Evolutionary conservation across 2,113 vertebrate species (phyloP), one percentile per base, ranked within the genome.

Genomic region (Coptodon rendalli): DNA sequence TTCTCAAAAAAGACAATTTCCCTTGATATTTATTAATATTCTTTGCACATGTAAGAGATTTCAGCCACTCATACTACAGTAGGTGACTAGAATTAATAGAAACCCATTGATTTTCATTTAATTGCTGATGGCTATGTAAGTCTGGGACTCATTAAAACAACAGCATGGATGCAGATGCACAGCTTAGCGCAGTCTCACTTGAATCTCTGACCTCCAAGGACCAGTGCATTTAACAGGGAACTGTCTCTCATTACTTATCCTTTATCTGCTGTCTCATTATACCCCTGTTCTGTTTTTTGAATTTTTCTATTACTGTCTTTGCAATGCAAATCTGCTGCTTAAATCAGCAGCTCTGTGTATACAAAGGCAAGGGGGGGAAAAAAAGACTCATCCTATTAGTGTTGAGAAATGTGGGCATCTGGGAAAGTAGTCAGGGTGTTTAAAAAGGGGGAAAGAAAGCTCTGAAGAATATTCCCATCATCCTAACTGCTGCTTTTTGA

Each of bases 251-350:
- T 95, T 93, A 93, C 85, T 91, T 89, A 89, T 89, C 82, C 76
- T 89, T 93, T 93, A 92, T 92, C 87, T 90, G 52, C 79, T 87
- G 91, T 92, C 91, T 93, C 90, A 91, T 94, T 94, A 94, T 91
- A 17, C 88, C 78, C 86, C 59, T 89, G 61, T 88, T 81, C 68
- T 89, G 61, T 88, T 90, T 94, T 89, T 63, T 57, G 57, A 91
- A 68, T 78, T 78, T 78, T 91, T 81, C 82, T 90, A 86, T 89
- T 85, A 81, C 52, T 84, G 84, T 86, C 83, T 90, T 92, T 89
- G 85, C 90, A 89, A 90, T 92, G 86, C 89, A 92, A 94, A 94
- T 94, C 80, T 61, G 19, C 54, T 89, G 89, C 92, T 87, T 90
- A 91, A 92, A 92, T 94, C 93, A 89, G 90, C 91, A 92, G 84